Evolutionary conservation across 2,797 vertebrate genomes (phyloP), one percentile per base, ranked within the genome.

Genomic region (Pygocentrus nattereri): DNA sequence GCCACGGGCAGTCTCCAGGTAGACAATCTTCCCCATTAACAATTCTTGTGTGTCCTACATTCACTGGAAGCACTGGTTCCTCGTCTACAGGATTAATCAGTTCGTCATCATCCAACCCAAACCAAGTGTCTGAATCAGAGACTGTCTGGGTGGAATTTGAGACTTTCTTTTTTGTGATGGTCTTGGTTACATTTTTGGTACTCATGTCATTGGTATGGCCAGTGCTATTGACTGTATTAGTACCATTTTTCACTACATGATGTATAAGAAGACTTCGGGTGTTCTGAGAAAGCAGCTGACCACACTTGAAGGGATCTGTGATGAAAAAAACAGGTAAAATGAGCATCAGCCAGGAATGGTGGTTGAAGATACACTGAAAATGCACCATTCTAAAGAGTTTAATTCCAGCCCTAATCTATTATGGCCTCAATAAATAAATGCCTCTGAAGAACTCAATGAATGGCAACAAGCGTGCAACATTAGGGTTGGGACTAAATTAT

Each of bases 1-100:
- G 96, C 96, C 96, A 97, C 0, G 96, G 96, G 54, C 96, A 97
- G 25, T 96, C 91, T 0, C 96, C 96, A 0, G 85, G 88, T 3
- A 0, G 68, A 80, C 95, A 96, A 0, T 96, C 80, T 34, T 88
- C 80, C 34, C 98, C 97, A 0, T 92, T 91, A 18, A 97, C 97
- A 0, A 98, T 95, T 19, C 97, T 94, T 0, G 0, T 47, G 0
- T 41, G 0, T 0, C 0, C 18, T 0, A 50, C 0, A 0, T 18
- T 5, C 0, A 74, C 0, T 0, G 81, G 0, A 0, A 4, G 0
- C 4, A 71, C 0, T 16, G 2, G 0, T 0, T 31, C 23, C 12
- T 76, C 71, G 16, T 0, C 0, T 12, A 71, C 31, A 8, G 8
- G 13, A 15, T n/a, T 41, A 4, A 52, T 0, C 0, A 3, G 0